Conservation (phyloP, 2,113 vertebrate genomes). For the Regulus satrapa region DNA sequence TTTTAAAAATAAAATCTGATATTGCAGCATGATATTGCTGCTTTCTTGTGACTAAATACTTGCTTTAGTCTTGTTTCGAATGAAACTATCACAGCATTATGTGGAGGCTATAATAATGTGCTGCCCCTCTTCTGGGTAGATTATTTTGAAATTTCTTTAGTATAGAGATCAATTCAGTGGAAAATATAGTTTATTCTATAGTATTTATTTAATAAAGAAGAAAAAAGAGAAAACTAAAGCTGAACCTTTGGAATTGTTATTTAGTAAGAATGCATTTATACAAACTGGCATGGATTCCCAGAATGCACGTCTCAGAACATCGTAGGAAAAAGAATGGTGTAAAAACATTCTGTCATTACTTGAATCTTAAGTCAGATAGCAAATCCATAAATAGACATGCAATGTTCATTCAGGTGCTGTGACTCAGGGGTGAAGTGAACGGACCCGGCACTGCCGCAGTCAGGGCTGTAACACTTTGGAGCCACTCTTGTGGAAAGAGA, state of each 20-base stretch:
- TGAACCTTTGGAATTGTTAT: neutral
- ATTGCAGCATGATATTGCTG: neutral
- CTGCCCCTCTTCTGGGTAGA: neutral
- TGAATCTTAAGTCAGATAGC: neutral
- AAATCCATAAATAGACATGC: neutral
- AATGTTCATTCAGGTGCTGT: neutral
- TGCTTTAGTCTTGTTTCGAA: neutral
- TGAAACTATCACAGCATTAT: neutral
- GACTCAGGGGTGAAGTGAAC: neutral
- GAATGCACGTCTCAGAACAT: neutral
- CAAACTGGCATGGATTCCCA: neutral
- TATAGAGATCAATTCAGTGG: neutral
- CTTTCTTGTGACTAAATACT: neutral
- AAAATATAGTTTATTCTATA: neutral
- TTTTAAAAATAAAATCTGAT: neutral
- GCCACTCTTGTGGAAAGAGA: constrained; percentile 26
- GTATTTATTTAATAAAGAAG: neutral
- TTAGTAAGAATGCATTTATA: neutral
- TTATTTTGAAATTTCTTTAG: neutral
- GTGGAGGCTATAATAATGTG: neutral
- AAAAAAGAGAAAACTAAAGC: neutral
- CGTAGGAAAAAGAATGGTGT: neutral
- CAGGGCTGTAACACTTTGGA: neutral
- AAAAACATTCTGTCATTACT: neutral
- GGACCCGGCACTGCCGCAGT: neutral